These are phyloP conservation scores for Orius insidiosus DNA, from an alignment of 1,140 invertebrate genomes.

Conservation along the genomic window DNA sequence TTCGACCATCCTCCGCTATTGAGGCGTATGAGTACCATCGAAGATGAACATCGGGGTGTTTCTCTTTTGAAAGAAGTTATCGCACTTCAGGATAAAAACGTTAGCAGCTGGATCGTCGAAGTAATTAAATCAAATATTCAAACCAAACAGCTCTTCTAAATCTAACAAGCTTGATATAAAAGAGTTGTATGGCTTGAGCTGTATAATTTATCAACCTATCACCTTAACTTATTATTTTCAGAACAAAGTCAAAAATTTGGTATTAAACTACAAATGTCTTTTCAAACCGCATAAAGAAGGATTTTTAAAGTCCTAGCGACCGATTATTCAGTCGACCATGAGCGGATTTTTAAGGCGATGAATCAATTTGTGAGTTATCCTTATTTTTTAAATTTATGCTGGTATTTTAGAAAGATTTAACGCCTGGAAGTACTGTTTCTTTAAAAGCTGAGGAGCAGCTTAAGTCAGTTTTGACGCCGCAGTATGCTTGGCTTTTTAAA, in stretches of 20 bases:
- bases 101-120: constrained; percentile 33
- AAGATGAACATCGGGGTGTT: constrained; percentile 20
- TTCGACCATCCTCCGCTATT: too few relatives aligned
- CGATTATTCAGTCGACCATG: constrained; percentile 28
- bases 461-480: constrained; percentile 32
- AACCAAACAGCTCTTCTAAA: too few relatives aligned
- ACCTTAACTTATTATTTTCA: constrained; percentile 24
- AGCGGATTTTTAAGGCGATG: constrained; percentile 24
- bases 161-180: too few relatives aligned
- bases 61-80: constrained; percentile 27
- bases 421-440: constrained; percentile 23
- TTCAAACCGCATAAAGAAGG: constrained; percentile 23
- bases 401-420: constrained; percentile 22
- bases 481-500: constrained; percentile 45
- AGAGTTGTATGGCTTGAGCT: too few relatives aligned
- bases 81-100: constrained; percentile 25
- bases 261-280: constrained; percentile 24
- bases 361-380: constrained; percentile 18
- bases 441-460: constrained; percentile 26
- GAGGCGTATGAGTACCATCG: constrained; percentile 15
- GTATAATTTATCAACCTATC: too few relatives aligned
- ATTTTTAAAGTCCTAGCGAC: constrained; percentile 26
- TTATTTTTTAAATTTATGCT: constrained; percentile 1
- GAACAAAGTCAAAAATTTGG: constrained; percentile 27
- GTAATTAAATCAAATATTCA: too few relatives aligned